Evolutionary conservation across 2,113 vertebrate genomes (phyloP), one percentile per base, ranked within the genome.

Genomic region (Ascaphus truei): DNA sequence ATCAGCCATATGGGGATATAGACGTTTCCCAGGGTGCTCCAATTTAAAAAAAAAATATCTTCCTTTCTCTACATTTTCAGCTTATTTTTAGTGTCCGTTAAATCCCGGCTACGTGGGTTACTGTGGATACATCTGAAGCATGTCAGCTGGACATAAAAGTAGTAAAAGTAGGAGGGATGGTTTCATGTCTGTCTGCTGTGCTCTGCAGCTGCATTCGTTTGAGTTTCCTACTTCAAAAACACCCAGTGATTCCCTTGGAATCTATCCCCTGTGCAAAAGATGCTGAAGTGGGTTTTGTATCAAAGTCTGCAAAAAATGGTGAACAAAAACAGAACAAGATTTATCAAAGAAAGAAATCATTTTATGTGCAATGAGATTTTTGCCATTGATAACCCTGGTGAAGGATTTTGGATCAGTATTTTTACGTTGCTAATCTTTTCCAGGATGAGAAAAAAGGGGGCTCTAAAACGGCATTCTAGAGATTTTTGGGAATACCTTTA

Each of bases 121-220:
- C 50, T 55, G 48, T 37, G 60, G 29, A 62, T 62, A 50, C 43
- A 48, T 50, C 12, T 62, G 62, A 65, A 53, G 62, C 23, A 27
- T 25, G 48, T 65, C 48, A 65, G 62, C 62, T 55, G 62, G 62
- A 65, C 33, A 65, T 53, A 53, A 65, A 65, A 65, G 13, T 52
- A 20, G n/a, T n/a, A n/a, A n/a, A n/a, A n/a, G n/a, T n/a, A n/a
- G n/a, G 7, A 50, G 18, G 18, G 62, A 65, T 65, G 22, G 33
- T 53, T 65, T 65, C 39, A 53, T 65, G 62, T 65, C 37, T 52
- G 33, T 43, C 58, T 61, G 62, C 16, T 20, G 25, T 13, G 41
- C 23, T 20, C 23, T 41, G 26, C 62, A 65, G 62, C 62, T 65
- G 62, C 39, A 50, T 31, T 30, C 15, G 48, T 53, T 53, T 41